These are phyloP conservation scores for Acanthoscelides obtectus DNA, from an alignment of 2,888 invertebrate genomes.

Conservation along the genomic window DNA sequence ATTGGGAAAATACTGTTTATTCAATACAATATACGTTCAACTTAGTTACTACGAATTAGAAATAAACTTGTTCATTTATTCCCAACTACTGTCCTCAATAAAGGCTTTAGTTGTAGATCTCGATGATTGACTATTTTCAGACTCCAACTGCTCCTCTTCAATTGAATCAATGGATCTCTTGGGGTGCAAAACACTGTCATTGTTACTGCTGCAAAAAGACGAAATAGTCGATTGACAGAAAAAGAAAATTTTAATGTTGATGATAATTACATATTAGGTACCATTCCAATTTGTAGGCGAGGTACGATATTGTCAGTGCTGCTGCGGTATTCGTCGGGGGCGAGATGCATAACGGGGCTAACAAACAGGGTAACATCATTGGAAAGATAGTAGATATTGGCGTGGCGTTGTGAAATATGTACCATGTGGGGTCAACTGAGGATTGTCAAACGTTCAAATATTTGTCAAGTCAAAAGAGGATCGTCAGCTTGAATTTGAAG, in stretches of 20 bases:
- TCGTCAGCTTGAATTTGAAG: too few relatives aligned
- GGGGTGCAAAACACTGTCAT: constrained; percentile 1
- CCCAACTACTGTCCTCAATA: constrained; percentile 30
- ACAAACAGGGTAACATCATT: too few relatives aligned
- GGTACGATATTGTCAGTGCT: too few relatives aligned
- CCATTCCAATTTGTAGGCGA: not conserved
- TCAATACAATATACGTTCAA: not conserved
- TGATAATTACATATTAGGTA: too few relatives aligned
- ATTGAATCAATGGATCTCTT: constrained; percentile 30
- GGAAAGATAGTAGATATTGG: too few relatives aligned
- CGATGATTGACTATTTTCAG: constrained; percentile 8
- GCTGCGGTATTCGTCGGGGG: too few relatives aligned
- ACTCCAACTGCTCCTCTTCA: constrained; percentile 22
- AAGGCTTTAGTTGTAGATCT: constrained; percentile 23
- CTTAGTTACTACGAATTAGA: not conserved
- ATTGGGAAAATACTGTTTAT: not conserved
- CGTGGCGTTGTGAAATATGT: too few relatives aligned
- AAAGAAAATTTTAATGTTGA: too few relatives aligned
- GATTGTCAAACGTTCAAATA: too few relatives aligned
- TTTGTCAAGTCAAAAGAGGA: too few relatives aligned
- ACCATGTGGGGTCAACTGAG: too few relatives aligned
- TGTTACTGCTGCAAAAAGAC: constrained; percentile 7
- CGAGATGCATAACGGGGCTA: too few relatives aligned
- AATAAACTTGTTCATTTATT: constrained; percentile 14
- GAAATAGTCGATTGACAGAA: constrained; percentile 9